Base-by-base conservation (phyloP, 2,888 invertebrate species). In the Trisateles emortualis region DNA sequence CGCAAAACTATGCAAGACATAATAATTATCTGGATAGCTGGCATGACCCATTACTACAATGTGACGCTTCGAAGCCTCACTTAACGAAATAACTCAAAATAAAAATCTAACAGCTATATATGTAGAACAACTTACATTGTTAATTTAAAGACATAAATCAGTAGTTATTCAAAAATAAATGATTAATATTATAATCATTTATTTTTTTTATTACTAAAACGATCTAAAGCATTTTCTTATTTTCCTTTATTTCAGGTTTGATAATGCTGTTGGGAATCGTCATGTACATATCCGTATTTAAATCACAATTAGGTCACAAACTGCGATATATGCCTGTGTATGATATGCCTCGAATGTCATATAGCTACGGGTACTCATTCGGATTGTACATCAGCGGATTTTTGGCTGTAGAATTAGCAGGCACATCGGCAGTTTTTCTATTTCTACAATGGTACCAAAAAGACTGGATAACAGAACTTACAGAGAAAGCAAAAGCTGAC, bases 221-320 rank as follows among this genome's bases (percentile, higher is more conserved):
- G n/a, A n/a, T n/a, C n/a, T n/a, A n/a, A n/a, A n/a, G n/a, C n/a
- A n/a, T n/a, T 19, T 3, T 19, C 5, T 5, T 19, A 19, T 19
- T 26, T 30, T 33, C 5, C 19, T 60, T 36, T 1, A 38, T 94
- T 94, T 45, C 93, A 98, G 98, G 98, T 84, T 93, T 98, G 63
- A 94, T 97, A 67, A 97, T 98, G 96, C 94, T 98, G 74, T 96
- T 97, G 70, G 98, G 97, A 42, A 95, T 98, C 85, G 97, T 98
- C 78, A 97, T 98, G 94, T 98, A 98, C 94, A 97, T 98, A 93
- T 97, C 98, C 51, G 96, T 97, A 78, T 96, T 98, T 85, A 98
- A 98, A 88, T 96, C 97, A 8, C 98, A 98, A 94, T 95, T 98
- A 39, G 97, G 97, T 38, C 96, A 96, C 78, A 98, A 98, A 87